Evolutionary conservation across 2,888 invertebrate genomes (phyloP), one percentile per base, ranked within the genome.

Genomic region (Stenodema calcarata): DNA sequence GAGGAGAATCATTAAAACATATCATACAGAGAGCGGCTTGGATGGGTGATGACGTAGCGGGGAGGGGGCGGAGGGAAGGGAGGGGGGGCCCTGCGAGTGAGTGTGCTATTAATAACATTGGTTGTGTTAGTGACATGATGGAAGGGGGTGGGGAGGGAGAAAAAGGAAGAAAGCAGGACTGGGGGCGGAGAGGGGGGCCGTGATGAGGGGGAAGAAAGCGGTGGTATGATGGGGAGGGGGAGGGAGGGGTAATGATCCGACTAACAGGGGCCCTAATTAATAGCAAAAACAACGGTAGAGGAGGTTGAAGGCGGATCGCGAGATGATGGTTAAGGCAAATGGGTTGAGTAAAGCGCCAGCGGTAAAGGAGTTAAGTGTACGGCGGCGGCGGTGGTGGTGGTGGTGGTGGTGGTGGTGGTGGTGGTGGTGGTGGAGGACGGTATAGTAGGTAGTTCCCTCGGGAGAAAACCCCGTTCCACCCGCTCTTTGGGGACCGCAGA

Each of bases 211-310:
- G 70, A 78, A 85, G 62, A 79, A 78, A 79, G 73, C 81, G 82
- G n/a, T n/a, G n/a, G n/a, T n/a, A n/a, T n/a, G n/a, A n/a, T n/a
- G n/a, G n/a, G n/a, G n/a, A 86, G 87, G 87, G 62, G 88, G 4
- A 35, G 87, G 76, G 79, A n/a, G 87, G 87, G 88, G 88, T 80
- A 83, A 75, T 76, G 35, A 81, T 75, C 75, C 87, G 62, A 82
- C 86, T 87, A 88, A 88, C 87, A 84, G 87, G 86, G 75, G 41
- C 82, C 76, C 76, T 86, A 82, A 82, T 86, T 83, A 81, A 84
- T 82, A 82, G 82, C 82, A 82, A 82, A 82, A 82, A 82, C 82
- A 82, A 82, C 69, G 82, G 69, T 23, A 23, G 62, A 62, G 27
- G 47, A 35, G 35, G 14, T 62, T 62, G 23, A 11, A 23, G 62